phyloP scores from a whole-genome alignment of 2,797 vertebrate genomes.

The Percopsis omiscomaycus region DNA sequence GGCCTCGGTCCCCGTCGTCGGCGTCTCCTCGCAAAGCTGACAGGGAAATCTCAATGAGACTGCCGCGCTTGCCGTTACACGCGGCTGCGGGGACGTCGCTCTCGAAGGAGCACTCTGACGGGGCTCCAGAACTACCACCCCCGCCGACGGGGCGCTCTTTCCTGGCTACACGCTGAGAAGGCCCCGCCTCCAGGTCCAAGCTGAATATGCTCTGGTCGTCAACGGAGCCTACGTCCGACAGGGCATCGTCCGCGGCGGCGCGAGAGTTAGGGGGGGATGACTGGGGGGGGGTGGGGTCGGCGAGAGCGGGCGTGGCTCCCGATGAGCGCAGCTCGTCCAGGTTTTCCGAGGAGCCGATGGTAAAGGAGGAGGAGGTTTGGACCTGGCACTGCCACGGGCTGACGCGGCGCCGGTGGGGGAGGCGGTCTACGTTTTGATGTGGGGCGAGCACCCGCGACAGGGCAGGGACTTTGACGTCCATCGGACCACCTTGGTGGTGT shows the following conservation, averaged over 20 bases:
- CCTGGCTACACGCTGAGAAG: constrained; percentile 42
- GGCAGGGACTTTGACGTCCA: constrained; percentile 76
- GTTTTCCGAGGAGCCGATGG: constrained; percentile 69
- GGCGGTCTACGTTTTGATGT: constrained; percentile 85
- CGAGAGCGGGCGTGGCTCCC: constrained; percentile 48
- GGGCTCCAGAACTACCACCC: constrained; percentile 79
- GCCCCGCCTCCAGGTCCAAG: constrained; percentile 73
- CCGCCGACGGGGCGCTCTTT: constrained; percentile 58
- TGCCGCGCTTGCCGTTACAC: constrained; percentile 75
- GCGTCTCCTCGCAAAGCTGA: constrained; percentile 76
- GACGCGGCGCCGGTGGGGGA: constrained; percentile 86
- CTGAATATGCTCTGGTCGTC: constrained; percentile 74
- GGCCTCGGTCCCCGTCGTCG: constrained; percentile 67
- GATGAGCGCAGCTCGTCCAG: constrained; percentile 58
- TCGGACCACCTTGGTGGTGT: constrained; percentile 69
- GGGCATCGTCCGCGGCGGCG: constrained; percentile 51
- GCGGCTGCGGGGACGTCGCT: constrained; percentile 72
- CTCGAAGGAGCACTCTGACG: constrained; percentile 83
- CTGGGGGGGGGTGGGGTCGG: constrained; percentile 14
- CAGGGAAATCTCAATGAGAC: constrained; percentile 86
- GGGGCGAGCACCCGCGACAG: constrained; percentile 81
- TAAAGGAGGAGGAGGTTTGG: constrained; percentile 88
- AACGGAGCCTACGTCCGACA: constrained; percentile 70
- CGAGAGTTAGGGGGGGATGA: constrained; percentile 40
- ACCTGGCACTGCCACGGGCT: constrained; percentile 83